Conservation (phyloP, 2,113 vertebrate species). For the Anolis carolinensis region DNA sequence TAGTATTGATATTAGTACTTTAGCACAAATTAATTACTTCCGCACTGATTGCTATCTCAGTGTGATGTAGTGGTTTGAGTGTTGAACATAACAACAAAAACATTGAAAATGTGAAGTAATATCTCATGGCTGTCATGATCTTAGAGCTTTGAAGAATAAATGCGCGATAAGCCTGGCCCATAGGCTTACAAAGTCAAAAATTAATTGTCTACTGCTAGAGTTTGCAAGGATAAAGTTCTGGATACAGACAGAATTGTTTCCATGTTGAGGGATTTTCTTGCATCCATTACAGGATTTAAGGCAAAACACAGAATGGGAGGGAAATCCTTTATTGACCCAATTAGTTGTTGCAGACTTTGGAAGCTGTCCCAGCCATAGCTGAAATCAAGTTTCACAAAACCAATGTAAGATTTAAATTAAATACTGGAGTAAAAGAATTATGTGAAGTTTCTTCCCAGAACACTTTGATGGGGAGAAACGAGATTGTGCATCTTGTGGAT, state of each 20-base stretch:
- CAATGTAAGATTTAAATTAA: background rate
- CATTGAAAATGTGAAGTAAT: background rate
- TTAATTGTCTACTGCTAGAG: background rate
- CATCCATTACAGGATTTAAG: background rate
- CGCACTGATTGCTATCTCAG: too few relatives aligned
- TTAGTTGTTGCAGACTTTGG: background rate
- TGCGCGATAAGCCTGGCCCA: background rate
- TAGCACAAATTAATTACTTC: too few relatives aligned
- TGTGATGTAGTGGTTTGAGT: too few relatives aligned
- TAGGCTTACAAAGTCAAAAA: background rate
- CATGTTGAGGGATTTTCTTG: background rate
- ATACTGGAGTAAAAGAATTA: background rate
- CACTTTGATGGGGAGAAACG: too few relatives aligned
- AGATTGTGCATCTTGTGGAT: background rate
- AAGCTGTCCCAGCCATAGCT: background rate
- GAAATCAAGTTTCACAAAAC: background rate
- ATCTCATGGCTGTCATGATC: background rate
- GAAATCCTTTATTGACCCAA: background rate
- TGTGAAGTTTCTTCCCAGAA: conserved; percentile 1
- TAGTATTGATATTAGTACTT: background rate
- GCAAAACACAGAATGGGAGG: background rate
- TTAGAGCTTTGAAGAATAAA: background rate
- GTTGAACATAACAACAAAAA: too few relatives aligned
- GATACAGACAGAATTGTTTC: background rate
- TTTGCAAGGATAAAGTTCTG: background rate